Base-by-base conservation (phyloP, 2,113 vertebrate species). In the Cynoglossus semilaevis region DNA sequence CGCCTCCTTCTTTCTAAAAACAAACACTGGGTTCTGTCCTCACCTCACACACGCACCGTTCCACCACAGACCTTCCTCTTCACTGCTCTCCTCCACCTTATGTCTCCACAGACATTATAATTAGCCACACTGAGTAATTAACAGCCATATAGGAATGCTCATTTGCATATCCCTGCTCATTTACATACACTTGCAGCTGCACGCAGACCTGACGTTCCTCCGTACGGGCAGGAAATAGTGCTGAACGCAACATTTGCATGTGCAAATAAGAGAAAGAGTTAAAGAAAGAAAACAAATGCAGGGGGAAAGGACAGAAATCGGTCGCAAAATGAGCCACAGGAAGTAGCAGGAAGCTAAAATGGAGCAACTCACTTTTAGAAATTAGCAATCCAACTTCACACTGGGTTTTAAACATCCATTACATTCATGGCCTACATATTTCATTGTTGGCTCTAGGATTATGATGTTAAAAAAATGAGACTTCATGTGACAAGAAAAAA, bases 111-210 rank as follows among this genome's bases (percentile, higher is more conserved):
- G 73, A 76, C 60, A 72, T 70, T 83, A 80, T 88, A 88, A 89
- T 89, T 88, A 87, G 82, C 69, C 45, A 58, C 84, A 65, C 75
- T 74, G 83, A 75, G 79, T 88, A 88, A 90, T 91, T 90, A 89
- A 86, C 68, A 80, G 51, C 81, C 69, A 83, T 84, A 91, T 88
- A 81, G 83, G 84, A 83, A 45, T 52, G 7, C 63, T 47, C 9
- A 85, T 88, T 87, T 87, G 74, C 87, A 86, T 85, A 81, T 51
- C 19, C 36, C 19, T 48, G 15, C 45, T 76, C 22, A 82, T 84
- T 88, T 77, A 72, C 79, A 82, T 79, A 77, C 16, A 63, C 40
- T 58, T 56, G 47, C 46, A 51, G 66, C 52, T 60, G 35, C 42
- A 69, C 58, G 52, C 51, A 58, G 15, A 77, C 67, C 58, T 50